A percentile compares a stretch with the other conserved stretches of the same genome.
Evolutionary conservation across 2,888 invertebrate species (phyloP).

Genomic region (Callimorpha dominula): DNA sequence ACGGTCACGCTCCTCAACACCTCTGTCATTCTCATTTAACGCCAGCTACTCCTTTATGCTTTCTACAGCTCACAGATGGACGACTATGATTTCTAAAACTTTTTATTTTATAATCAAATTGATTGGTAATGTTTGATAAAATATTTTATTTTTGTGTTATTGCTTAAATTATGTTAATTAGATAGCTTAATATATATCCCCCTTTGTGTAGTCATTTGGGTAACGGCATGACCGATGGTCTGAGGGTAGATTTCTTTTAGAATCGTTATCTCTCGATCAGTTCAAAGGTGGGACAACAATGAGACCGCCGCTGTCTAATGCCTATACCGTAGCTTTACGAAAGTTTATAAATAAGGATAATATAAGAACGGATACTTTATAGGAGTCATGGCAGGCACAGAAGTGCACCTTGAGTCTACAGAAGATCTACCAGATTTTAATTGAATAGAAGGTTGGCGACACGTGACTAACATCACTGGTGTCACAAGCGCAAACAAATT

Average conservation of each 20-base stretch:
- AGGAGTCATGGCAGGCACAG: background rate
- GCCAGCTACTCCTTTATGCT: constrained; percentile 63
- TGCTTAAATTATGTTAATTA: background rate
- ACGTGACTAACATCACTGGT: no score
- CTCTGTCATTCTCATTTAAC: constrained; percentile 59
- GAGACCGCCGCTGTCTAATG: background rate
- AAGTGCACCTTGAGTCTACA: background rate
- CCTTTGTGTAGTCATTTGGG: no score
- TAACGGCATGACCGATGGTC: background rate
- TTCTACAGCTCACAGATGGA: constrained; percentile 57
- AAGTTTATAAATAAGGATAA: background rate
- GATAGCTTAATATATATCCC: background rate
- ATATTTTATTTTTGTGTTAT: background rate
- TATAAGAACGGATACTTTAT: background rate
- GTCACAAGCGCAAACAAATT: no score
- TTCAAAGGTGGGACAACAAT: background rate
- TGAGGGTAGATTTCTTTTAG: background rate
- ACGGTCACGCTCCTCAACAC: constrained; percentile 48
- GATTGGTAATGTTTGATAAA: background rate
- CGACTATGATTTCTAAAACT: constrained; percentile 44
- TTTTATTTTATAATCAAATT: constrained; percentile 5
- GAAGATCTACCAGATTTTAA: background rate
- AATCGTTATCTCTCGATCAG: background rate
- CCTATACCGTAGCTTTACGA: background rate
- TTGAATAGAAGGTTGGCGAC: no score